Evolutionary conservation across 2,113 vertebrate genomes (phyloP), one percentile per base, ranked within the genome.

Genomic region (Chlorodrepanis virens): DNA sequence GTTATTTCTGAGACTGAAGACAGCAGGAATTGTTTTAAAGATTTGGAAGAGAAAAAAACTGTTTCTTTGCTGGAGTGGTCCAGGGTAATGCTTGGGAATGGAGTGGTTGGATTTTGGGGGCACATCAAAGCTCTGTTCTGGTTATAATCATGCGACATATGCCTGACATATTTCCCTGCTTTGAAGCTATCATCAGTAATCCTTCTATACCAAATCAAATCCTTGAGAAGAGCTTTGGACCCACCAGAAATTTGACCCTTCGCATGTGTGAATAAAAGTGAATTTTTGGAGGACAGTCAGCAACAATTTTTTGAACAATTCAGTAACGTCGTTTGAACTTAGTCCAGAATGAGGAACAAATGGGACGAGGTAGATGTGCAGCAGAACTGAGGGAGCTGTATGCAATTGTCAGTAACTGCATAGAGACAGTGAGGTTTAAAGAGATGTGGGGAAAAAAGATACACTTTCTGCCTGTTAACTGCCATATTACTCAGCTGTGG

Each of bases 281-380:
- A 0, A 20, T 70, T 65, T 60, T 65, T 12, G 24, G 45, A 69
- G 23, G 25, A 45, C 31, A 57, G 17, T 11, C 28, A 44, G 42
- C 35, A 59, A 60, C 7, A 3, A 16, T 40, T 54, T 39, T 70
- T 67, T 57, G 0, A 68, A 63, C 8, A 20, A 40, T 79, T 78
- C 42, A 49, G 3, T 56, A 39, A 12, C 27, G 27, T 12, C 8
- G 67, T 92, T 74, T 86, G 15, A 89, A 42, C 22, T 16, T 61
- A 22, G 2, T 69, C n/a, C 53, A n/a, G n/a, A 60, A 16, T 11
- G 22, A 72, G 40, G 53, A 82, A 45, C 21, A 57, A 63, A 57
- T 10, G 37, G 39, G 37, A 49, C 0, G 0, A 50, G 11, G 19
- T 2, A 31, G 52, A 59, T n/a, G 12, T 63, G 18, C 12, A 74